Percentiles rank a stretch among this genome's conserved stretches.
phyloP scores from a whole-genome alignment of 2,888 invertebrate species.

The Neoitamus cyanurus region DNA sequence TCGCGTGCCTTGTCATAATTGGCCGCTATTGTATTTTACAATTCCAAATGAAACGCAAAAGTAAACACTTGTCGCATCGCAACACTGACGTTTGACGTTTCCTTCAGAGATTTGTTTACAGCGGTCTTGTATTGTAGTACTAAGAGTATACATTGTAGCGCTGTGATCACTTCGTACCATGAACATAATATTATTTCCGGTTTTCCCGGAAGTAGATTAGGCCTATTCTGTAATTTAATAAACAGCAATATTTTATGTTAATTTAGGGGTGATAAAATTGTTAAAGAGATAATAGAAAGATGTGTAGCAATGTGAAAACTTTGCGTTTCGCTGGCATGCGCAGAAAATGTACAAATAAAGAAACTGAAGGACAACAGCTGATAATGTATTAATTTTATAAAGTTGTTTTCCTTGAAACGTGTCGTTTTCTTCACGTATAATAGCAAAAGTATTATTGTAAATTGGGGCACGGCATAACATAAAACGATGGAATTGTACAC shows the following conservation, averaged over 20 bases:
- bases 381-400: no score
- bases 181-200: not conserved
- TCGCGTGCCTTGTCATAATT: constrained; percentile 92
- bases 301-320: not conserved
- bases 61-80: not conserved
- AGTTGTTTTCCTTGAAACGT: no score
- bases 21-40: not conserved
- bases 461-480: not conserved
- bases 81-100: not conserved
- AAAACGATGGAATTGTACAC: not conserved
- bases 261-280: not conserved
- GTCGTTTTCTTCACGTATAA: no score
- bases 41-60: not conserved
- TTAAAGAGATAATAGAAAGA: not conserved
- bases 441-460: no score
- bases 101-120: not conserved
- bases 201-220: not conserved
- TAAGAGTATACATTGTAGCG: not conserved
- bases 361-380: not conserved
- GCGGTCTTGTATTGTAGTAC: not conserved
- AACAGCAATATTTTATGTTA: not conserved
- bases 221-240: not conserved
- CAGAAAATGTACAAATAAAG: no score
- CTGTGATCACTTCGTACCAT: not conserved
- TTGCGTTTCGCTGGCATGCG: not conserved